Base-by-base conservation (phyloP, 2,888 invertebrate genomes). In the Prostheceraeus crozeri region DNA sequence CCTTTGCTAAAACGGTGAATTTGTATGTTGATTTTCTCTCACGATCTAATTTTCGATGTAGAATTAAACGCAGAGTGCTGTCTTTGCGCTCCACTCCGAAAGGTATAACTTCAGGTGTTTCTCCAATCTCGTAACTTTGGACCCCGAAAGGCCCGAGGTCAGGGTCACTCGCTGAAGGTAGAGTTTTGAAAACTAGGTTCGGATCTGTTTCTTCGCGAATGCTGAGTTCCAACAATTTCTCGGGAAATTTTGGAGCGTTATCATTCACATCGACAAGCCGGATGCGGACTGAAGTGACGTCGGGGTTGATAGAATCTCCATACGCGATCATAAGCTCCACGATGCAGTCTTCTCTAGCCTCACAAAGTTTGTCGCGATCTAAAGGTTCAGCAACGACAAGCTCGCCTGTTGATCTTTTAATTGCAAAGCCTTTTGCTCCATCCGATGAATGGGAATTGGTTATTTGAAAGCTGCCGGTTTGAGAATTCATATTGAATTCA, bases 311-410 rank as follows among this genome's bases (percentile, higher is more conserved):
- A 3, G 23, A 16, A 33, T 21, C 23, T 16, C 55, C 55, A 33
- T 55, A 55, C 8, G 23, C 23, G 3, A 55, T 55, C 10, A 30
- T 11, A 23, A 55, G 25, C 2, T 23, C 35, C 8, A 55, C 36
- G 14, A 36, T 23, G 25, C 55, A 55, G 28, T 46, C 25, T 23
- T 55, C 55, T 35, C 11, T 51, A 21, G 33, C 21, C 23, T 16
- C 14, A 55, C 55, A 55, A n/a, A 55, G 31, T 35, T 33, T 36
- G 14, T 55, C 55, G 2, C 55, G 55, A 36, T 55, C 55, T 11
- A 36, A 21, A 33, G 55, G 16, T 40, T 55, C 36, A 16, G n/a
- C 19, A n/a, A 55, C 55, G 14, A 35, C 35, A 3, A 55, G 25
- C 14, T 55, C 55, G 8, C n/a, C 31, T 4, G 55, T 36, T 2